phyloP scores from a whole-genome alignment of 2,113 vertebrate genomes.

The Bucco capensis region DNA sequence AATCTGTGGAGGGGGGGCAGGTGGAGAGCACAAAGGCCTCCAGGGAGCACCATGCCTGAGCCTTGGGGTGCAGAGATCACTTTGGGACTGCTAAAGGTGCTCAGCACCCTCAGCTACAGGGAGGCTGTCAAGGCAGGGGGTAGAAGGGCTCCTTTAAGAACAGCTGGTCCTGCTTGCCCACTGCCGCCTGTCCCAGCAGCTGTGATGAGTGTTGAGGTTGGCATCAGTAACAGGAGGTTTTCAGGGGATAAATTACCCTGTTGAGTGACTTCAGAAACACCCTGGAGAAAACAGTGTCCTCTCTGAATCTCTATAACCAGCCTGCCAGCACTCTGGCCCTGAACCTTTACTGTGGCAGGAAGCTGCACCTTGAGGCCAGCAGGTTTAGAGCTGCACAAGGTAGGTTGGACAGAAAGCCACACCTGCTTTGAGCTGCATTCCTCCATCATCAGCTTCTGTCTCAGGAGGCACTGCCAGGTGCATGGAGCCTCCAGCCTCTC shows the following conservation, averaged over 20 bases:
- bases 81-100: neutral
- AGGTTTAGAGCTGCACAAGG: fast-evolving
- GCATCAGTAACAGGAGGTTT: neutral
- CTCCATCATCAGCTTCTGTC: neutral
- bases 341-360: fast-evolving
- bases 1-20: neutral
- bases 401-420: fast-evolving
- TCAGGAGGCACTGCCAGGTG: neutral
- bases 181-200: no score
- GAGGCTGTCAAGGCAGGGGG: neutral
- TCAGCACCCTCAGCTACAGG: neutral
- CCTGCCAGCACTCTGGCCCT: fast-evolving
- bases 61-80: neutral
- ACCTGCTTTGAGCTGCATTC: neutral
- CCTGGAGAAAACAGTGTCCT: fast-evolving
- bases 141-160: neutral
- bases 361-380: fast-evolving
- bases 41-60: neutral
- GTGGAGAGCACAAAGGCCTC: neutral
- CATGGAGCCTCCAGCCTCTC: neutral
- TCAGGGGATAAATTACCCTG: neutral
- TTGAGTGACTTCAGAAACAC: neutral
- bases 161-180: neutral
- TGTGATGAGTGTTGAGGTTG: neutral
- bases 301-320: neutral